Evolutionary conservation across 2,888 invertebrate genomes (phyloP).

Genomic region (Apotomis turbidana): DNA sequence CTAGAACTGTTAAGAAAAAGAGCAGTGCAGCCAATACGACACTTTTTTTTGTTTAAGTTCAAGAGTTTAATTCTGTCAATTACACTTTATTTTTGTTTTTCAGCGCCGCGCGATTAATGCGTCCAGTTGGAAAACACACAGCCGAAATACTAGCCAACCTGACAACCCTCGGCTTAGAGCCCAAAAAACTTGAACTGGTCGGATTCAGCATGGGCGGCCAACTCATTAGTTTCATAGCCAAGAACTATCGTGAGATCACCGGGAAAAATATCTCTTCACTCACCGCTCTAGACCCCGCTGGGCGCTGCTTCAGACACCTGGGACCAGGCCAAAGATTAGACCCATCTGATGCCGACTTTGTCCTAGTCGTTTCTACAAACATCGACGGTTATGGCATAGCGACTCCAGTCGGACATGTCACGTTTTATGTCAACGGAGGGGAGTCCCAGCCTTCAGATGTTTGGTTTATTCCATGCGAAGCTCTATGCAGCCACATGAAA

Average conservation of each 20-base stretch:
- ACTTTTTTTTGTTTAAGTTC: no score
- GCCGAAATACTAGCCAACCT: conserved; percentile 58
- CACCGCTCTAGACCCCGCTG: conserved; percentile 49
- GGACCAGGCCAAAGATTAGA: conserved; percentile 47
- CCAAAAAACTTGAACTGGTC: conserved; percentile 45
- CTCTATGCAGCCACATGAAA: conserved; percentile 59
- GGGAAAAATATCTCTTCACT: conserved; percentile 46
- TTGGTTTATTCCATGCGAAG: conserved; percentile 54
- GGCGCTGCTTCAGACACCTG: conserved; percentile 49
- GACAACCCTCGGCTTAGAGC: conserved; percentile 45
- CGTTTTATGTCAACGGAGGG: conserved; percentile 54
- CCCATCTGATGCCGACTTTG: conserved; percentile 49
- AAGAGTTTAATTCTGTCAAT: no score
- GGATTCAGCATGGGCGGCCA: conserved; percentile 52
- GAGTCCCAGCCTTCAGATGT: conserved; percentile 63
- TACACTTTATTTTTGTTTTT: conserved; percentile 44
- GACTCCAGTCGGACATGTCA: conserved; percentile 48
- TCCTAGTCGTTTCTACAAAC: conserved; percentile 47
- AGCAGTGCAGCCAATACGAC: no score
- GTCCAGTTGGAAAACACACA: conserved; percentile 44
- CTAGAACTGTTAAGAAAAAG: no score
- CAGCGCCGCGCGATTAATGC: conserved; percentile 53
- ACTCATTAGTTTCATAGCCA: conserved; percentile 50
- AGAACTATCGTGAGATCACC: conserved; percentile 46
- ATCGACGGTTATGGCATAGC: conserved; percentile 49